Evolutionary conservation across 2,113 vertebrate species (phyloP).

Genomic region (Scatophagus argus): DNA sequence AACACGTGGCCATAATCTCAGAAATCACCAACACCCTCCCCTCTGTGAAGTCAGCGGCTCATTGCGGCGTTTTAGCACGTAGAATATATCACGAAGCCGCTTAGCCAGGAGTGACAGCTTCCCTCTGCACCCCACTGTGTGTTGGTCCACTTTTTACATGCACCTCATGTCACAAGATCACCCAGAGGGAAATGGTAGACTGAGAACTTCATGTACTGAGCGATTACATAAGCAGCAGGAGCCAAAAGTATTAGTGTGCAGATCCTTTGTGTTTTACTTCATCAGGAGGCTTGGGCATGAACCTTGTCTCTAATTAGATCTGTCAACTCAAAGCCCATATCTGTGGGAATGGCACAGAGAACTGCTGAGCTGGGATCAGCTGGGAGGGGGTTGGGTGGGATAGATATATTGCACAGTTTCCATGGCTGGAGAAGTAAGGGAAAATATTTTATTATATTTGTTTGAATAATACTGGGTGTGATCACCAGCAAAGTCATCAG

Average conservation of each 20-base stretch:
- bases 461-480: neutral
- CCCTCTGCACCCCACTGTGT: conserved; percentile 3
- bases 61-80: neutral
- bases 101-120: conserved; percentile 15
- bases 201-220: conserved; percentile 40
- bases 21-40: conserved; percentile 7
- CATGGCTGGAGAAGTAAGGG: neutral
- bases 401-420: conserved; percentile 11
- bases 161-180: conserved; percentile 35
- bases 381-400: neutral
- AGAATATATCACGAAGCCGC: conserved; percentile 4
- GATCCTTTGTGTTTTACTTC: conserved; percentile 56
- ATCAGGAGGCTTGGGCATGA: conserved; percentile 51
- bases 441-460: conserved; percentile 1
- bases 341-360: conserved; percentile 68
- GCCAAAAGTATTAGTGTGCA: conserved; percentile 53
- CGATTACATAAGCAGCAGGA: conserved; percentile 57
- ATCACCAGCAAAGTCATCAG: neutral
- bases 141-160: conserved; percentile 20
- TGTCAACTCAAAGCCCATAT: conserved; percentile 69
- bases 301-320: conserved; percentile 74
- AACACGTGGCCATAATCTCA: conserved; percentile 16
- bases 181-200: conserved; percentile 17
- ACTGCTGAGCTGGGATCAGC: conserved; percentile 47
- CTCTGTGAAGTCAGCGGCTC: neutral